These are phyloP conservation scores for Lamprotornis superbus DNA, from an alignment of 2,113 vertebrate genomes.

Conservation along the genomic window DNA sequence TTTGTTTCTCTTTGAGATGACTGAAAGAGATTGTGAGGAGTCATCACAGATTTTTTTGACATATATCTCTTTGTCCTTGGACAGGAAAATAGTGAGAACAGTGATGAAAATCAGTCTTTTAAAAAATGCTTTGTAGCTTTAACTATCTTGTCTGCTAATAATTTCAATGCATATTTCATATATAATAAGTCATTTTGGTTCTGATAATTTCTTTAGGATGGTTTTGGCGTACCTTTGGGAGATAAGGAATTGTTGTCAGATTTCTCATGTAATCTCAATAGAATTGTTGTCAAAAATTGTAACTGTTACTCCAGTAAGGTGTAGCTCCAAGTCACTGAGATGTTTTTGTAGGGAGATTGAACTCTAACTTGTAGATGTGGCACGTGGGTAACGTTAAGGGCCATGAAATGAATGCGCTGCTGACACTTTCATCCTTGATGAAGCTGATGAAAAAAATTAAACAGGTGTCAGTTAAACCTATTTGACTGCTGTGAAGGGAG, in stretches of 20 bases:
- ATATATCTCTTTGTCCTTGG: neutral
- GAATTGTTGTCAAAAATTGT: neutral
- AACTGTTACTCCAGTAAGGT: neutral
- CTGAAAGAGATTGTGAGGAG: neutral
- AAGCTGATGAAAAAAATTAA: neutral
- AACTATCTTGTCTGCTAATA: neutral
- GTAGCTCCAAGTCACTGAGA: neutral
- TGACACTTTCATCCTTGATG: neutral
- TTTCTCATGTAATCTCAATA: neutral
- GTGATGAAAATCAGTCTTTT: neutral
- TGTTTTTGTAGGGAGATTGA: neutral
- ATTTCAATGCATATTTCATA: neutral
- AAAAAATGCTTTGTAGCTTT: neutral
- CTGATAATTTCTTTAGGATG: neutral
- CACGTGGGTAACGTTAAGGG: fast-evolving
- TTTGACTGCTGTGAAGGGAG: neutral
- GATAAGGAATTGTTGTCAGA: neutral
- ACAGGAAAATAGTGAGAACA: neutral
- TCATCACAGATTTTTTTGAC: neutral
- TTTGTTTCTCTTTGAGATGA: neutral
- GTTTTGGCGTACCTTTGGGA: neutral
- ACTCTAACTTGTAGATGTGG: neutral
- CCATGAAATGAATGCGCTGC: neutral
- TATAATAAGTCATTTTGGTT: neutral
- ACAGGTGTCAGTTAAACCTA: neutral